Base-by-base conservation (phyloP, 2,888 invertebrate genomes). In the Macroteleia sp. region DNA sequence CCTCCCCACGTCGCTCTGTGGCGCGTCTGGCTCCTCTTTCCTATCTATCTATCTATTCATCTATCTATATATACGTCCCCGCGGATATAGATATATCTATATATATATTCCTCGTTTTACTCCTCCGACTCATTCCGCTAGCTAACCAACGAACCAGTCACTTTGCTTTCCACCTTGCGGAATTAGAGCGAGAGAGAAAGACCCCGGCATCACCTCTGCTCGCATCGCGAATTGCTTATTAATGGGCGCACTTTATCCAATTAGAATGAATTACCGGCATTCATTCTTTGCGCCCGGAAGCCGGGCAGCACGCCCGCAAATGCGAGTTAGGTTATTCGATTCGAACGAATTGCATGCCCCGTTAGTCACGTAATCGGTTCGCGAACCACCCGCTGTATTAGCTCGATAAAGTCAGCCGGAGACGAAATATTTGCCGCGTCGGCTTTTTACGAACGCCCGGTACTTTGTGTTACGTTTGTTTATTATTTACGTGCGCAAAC, bases 241-340 rank as follows among this genome's bases (percentile, higher is more conserved):
- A 88, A 83, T 84, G 86, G 83, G 73, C 70, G 82, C 85, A 85
- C 83, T 89, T 89, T 85, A 87, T 86, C 86, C 87, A 89, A 89
- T 89, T 89, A 87, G 86, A 87, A 89, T 88, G 86, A 88, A 88
- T 90, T 87, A 87, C 86, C 83, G 77, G 69, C 79, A 82, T 82
- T 82, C 80, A 79, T 83, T 81, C 83, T 80, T 80, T 74, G 70
- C 78, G 70, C 71, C 61, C 54, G 73, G 71, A 59, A 61, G 10
- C 59, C 54, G 61, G 64, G 54, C 73, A 76, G 56, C 50, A 30
- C 62, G 46, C 56, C 64, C 52, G 41, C 71, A 62, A 71, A 71
- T 50, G 57, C 59, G 74, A 69, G 44, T 41, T 59, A 44, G 54
- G 54, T 41, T 64, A 73, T 76, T 70, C 76, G 76, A 70, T 67